Conservation (phyloP, 2,888 invertebrate genomes). For the Allygus modestus region DNA sequence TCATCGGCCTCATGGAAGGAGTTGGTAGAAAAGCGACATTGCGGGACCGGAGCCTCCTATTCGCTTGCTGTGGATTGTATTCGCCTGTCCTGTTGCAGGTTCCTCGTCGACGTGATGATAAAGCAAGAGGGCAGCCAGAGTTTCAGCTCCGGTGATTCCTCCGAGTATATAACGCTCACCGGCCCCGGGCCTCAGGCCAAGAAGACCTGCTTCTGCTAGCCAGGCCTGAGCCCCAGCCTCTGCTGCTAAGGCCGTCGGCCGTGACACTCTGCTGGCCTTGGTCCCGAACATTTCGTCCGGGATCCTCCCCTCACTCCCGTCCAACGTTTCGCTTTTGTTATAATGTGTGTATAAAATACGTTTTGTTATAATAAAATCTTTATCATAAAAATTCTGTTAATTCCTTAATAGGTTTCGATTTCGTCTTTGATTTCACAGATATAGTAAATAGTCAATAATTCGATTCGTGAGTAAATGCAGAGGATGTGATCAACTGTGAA, state of each 20-base stretch:
- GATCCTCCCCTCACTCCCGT: not conserved
- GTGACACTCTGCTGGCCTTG: not conserved
- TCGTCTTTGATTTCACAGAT: no score
- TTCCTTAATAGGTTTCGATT: no score
- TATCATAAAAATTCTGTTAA: not conserved
- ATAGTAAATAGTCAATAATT: no score
- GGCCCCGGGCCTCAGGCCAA: slow-evolving; percentile 45
- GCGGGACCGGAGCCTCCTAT: no score
- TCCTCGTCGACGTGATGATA: slow-evolving; percentile 74
- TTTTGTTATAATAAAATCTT: slow-evolving; percentile 28
- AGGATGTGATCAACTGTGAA: no score
- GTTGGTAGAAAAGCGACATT: no score
- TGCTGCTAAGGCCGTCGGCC: not conserved
- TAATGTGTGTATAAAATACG: slow-evolving; percentile 5
- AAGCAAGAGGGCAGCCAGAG: slow-evolving; percentile 71
- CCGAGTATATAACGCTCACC: slow-evolving; percentile 12
- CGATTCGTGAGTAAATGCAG: no score
- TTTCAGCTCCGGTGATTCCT: slow-evolving; percentile 25
- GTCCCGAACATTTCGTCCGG: not conserved
- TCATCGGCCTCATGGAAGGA: no score
- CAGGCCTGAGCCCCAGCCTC: not conserved
- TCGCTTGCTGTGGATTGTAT: no score
- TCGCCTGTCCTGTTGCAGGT: slow-evolving; percentile 73
- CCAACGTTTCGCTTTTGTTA: not conserved
- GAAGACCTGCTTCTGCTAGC: slow-evolving; percentile 39